Evolutionary conservation across 2,888 invertebrate species (phyloP), one percentile per base, ranked within the genome.

Genomic region (Antheraea yamamai): DNA sequence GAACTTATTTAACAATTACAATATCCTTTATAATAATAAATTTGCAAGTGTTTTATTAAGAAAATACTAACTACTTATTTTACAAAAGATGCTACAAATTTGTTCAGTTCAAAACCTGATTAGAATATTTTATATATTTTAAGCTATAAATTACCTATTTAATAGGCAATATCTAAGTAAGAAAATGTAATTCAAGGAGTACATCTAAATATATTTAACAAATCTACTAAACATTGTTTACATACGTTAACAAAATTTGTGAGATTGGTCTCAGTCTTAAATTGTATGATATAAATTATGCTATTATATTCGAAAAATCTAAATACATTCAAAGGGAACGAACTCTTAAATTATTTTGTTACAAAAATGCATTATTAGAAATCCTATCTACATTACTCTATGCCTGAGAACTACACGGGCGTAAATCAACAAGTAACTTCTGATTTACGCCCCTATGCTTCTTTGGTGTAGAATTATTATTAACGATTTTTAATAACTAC

Each of bases 281-380:
- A 18, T 39, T 70, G 26, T 76, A 77, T 78, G 75, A 77, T 55
- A 76, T 74, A 64, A 52, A 72, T 64, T 73, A 76, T 12, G 39
- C 12, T 71, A 58, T 30, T 68, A 52, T 76, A 70, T 74, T 64
- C 58, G 74, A 74, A 66, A 78, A 77, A 72, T 72, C 61, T 72
- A 75, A 72, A 61, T 61, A 39, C 72, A 72, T 51, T 64, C 77
- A 76, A 74, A 76, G 72, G 20, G 64, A 76, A 73, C 74, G 72
- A 74, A 76, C 61, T 71, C 75, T 58, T 74, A 74, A 75, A 72
- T 76, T 76, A 82, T 83, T 82, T 83, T 83, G 76, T 83, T 91
- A 89, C 85, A 61, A 91, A 91, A 87, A 90, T 81, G 81, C 81
- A 75, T 84, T 80, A 81, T 88, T 86, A 87, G 84, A 90, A 89